Base-by-base conservation (phyloP, 2,888 invertebrate species). In the Ornithoptera alexandrae region DNA sequence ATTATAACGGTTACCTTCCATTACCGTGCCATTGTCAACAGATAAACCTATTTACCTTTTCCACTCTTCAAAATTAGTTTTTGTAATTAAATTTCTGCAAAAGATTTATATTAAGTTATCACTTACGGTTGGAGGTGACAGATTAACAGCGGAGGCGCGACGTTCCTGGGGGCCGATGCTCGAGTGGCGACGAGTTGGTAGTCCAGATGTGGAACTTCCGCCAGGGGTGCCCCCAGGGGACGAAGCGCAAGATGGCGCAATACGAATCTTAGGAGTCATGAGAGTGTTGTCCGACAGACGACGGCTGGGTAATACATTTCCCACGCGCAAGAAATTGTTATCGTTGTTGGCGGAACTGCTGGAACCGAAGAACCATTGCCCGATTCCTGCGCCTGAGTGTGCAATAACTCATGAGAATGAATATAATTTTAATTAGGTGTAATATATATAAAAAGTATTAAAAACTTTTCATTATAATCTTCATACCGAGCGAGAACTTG, bases 81-180 rank as follows among this genome's bases (percentile, higher is more conserved):
- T 18, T 15, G 18, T 17, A 17, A 17, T 17, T 1, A 50, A 50
- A 15, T 1, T 17, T 57, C 57, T n/a, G 20, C 20, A 12, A 57
- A 6, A 20, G 6, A 7, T 20, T 20, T n/a, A 64, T 30, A 30
- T 66, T 58, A 20, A 20, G 5, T 57, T 24, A 42, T 72, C 67
- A 94, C 95, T 95, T 95, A 97, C 97, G 93, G 97, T 96, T 76
- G 97, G 97, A 76, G 97, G 97, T 72, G 97, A 97, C 72, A 97
- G 93, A 91, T 97, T 97, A 76, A 96, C 95, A 72, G 96, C 95
- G 18, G 97, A 97, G 69, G 96, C 96, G 67, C 97, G 95, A 73
- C 97, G 94, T 84, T 98, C 97, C 82, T 97, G 97, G 0, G 97
- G 97, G 30, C 97, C 97, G 78, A 97, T 97, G 88, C 97, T 97